A percentile compares a stretch with the other conserved stretches of the same genome.
Conservation (phyloP, 1,140 invertebrate species). For the Ladona fulva region DNA sequence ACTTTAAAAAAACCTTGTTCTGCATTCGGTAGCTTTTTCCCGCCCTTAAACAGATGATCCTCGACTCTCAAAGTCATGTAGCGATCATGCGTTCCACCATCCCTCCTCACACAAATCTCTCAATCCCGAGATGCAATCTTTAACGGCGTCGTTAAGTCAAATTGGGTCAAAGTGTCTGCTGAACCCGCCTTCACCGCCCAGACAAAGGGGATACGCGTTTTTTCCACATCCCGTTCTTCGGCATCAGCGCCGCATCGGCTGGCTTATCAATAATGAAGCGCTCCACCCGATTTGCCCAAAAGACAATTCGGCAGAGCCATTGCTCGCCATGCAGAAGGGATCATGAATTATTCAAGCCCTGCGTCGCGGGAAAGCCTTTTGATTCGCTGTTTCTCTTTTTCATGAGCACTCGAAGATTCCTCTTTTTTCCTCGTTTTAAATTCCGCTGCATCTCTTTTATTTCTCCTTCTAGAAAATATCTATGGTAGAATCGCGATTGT, state of each 20-base stretch:
- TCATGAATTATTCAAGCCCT: neutral
- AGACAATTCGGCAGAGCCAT: neutral
- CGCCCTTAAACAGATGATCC: too few species aligned
- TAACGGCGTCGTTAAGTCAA: too few species aligned
- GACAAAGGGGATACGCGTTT: neutral
- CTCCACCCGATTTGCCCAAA: neutral
- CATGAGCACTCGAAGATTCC: neutral
- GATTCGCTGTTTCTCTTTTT: neutral
- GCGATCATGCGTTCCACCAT: too few species aligned
- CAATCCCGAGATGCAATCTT: too few species aligned
- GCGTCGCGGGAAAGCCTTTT: neutral
- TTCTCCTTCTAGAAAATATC: too few species aligned
- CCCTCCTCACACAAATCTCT: too few species aligned
- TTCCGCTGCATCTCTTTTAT: neutral
- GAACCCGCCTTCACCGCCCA: too few species aligned
- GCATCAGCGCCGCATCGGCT: neutral
- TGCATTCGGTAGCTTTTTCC: too few species aligned
- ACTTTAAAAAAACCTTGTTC: too few species aligned
- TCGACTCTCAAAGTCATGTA: too few species aligned
- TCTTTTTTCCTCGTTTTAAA: neutral
- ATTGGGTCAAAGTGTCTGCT: too few species aligned
- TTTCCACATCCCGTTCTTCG: neutral
- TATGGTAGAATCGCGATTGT: too few species aligned
- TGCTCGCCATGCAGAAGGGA: neutral
- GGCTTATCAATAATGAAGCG: neutral